phyloP scores from a whole-genome alignment of 2,113 vertebrate species.

The Myocastor coypus region DNA sequence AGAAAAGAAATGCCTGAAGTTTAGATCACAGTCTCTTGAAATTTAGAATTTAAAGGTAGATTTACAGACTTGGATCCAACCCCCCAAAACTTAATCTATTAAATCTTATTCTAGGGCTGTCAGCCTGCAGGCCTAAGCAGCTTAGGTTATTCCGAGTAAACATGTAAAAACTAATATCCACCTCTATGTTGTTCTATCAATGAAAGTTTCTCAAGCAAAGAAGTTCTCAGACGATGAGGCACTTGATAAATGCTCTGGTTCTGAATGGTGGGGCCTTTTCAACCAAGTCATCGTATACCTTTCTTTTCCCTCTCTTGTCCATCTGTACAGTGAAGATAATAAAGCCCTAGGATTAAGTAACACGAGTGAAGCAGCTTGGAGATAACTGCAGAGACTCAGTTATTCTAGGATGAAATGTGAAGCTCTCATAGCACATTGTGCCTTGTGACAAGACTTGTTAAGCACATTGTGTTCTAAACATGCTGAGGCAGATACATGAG shows the following conservation, averaged over 20 bases:
- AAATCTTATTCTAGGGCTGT: not conserved
- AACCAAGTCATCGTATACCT: conserved; percentile 51
- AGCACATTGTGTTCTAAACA: conserved; percentile 31
- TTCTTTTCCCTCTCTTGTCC: conserved; percentile 33
- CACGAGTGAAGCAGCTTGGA: conserved; percentile 37
- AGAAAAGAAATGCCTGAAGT: not conserved
- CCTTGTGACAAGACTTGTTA: conserved; percentile 69
- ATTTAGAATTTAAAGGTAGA: conserved; percentile 50
- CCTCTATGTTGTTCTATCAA: not conserved
- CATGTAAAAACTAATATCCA: not conserved
- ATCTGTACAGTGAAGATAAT: conserved; percentile 66
- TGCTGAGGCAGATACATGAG: conserved; percentile 11
- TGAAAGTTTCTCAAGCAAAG: conserved; percentile 38
- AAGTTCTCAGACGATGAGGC: conserved; percentile 7
- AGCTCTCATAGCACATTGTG: conserved; percentile 34
- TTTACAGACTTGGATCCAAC: conserved; percentile 20
- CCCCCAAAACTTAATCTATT: conserved; percentile 17
- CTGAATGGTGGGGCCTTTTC: conserved; percentile 13
- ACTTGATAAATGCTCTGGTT: not conserved
- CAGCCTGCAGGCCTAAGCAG: not conserved
- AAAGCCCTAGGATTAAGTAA: conserved; percentile 63
- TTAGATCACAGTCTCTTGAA: conserved; percentile 4
- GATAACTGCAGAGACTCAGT: conserved; percentile 58
- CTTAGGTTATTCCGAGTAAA: conserved; percentile 31
- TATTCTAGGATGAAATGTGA: conserved; percentile 69